Conservation (phyloP, 2,888 invertebrate genomes). For the Andrena camellia region DNA sequence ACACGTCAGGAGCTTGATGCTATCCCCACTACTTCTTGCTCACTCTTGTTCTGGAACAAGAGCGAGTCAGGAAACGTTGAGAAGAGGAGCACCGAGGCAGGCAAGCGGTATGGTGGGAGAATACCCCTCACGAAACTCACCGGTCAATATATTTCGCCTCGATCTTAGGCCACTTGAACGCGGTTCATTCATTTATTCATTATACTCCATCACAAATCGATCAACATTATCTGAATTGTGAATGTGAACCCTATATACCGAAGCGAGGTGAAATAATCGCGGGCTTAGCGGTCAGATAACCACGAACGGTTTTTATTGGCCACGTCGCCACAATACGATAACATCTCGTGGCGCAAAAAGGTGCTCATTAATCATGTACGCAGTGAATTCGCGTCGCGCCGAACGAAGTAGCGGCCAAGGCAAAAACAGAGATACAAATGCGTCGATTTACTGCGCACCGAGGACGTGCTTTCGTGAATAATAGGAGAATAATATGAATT, state of each 20-base stretch:
- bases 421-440: slow-evolving; percentile 43
- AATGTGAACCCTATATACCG: not conserved
- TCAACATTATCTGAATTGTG: not conserved
- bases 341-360: slow-evolving; percentile 54
- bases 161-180: too few species aligned
- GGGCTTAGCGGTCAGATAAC: slow-evolving; percentile 53
- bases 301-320: slow-evolving; percentile 49
- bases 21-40: too few species aligned
- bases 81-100: too few species aligned
- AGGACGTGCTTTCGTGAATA: not conserved
- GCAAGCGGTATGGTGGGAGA: too few species aligned
- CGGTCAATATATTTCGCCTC: too few species aligned
- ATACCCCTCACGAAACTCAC: too few species aligned
- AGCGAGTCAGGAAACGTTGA: too few species aligned
- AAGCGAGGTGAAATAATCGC: slow-evolving; percentile 40
- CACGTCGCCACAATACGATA: slow-evolving; percentile 52
- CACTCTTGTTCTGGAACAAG: too few species aligned
- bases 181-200: too few species aligned
- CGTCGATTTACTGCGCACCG: slow-evolving; percentile 9
- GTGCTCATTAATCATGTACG: slow-evolving; percentile 58
- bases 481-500: not conserved
- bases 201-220: not conserved
- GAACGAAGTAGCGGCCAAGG: slow-evolving; percentile 2
- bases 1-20: too few species aligned
- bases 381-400: slow-evolving; percentile 50